These are phyloP conservation scores for Chloroclysta siterata DNA, from an alignment of 2,888 invertebrate genomes.

Conservation along the genomic window DNA sequence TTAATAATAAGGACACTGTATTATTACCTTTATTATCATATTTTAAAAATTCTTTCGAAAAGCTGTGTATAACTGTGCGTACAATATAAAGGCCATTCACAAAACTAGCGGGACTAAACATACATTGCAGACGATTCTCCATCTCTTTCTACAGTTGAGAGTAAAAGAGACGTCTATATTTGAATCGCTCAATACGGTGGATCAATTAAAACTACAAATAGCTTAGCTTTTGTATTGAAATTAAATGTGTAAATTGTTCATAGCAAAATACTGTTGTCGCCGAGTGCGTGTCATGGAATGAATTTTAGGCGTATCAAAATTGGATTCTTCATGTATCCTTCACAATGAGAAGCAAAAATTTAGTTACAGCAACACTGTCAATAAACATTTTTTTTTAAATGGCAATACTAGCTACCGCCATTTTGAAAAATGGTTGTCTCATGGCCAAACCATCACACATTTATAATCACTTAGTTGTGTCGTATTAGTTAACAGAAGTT, in stretches of 20 bases:
- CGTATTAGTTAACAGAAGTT: background rate
- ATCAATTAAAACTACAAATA: slow-evolving; percentile 48
- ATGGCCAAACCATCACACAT: background rate
- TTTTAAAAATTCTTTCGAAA: slow-evolving; percentile 49
- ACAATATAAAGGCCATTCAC: slow-evolving; percentile 45
- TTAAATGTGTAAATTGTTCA: slow-evolving; percentile 62
- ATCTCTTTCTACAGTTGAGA: slow-evolving; percentile 29
- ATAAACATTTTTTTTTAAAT: slow-evolving; percentile 13
- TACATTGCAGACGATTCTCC: slow-evolving; percentile 35
- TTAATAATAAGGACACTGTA: slow-evolving; percentile 46
- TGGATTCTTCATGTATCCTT: slow-evolving; percentile 49
- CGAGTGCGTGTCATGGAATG: slow-evolving; percentile 70
- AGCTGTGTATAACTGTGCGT: slow-evolving; percentile 56
- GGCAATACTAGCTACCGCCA: slow-evolving; percentile 29
- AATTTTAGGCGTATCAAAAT: slow-evolving; percentile 72
- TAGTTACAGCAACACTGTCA: slow-evolving; percentile 9
- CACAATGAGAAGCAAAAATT: slow-evolving; percentile 34
- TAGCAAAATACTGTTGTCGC: slow-evolving; percentile 76
- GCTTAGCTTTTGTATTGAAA: slow-evolving; percentile 66
- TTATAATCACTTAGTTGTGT: background rate
- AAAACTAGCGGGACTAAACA: slow-evolving; percentile 53
- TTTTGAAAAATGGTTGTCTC: slow-evolving; percentile 27
- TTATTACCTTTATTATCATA: slow-evolving; percentile 47
- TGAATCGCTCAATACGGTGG: slow-evolving; percentile 23
- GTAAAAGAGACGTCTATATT: slow-evolving; percentile 31